Evolutionary conservation across 2,113 vertebrate genomes (phyloP).

Genomic region (Cheirogaleus medius): DNA sequence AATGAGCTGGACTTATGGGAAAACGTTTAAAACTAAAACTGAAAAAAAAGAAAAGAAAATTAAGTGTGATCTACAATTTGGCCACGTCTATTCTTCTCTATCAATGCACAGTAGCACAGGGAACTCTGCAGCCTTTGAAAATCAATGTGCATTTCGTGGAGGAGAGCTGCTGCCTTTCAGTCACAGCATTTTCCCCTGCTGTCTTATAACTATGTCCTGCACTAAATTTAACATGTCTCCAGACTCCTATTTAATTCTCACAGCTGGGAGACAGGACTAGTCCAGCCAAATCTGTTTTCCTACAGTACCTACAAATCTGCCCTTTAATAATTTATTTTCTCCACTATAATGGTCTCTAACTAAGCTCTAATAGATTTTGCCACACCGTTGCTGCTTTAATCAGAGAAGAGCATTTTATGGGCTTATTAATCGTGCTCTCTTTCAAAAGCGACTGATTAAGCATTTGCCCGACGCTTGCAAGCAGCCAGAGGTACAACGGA

Average conservation of each 20-base stretch:
- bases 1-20: not conserved
- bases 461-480: conserved; percentile 62
- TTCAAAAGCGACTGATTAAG: conserved; percentile 78
- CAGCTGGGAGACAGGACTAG: conserved; percentile 75
- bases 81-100: not conserved
- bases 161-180: conserved; percentile 34
- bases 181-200: conserved; percentile 65
- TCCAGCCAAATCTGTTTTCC: conserved; percentile 66
- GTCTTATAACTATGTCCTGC: conserved; percentile 59
- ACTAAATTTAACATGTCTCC: conserved; percentile 77
- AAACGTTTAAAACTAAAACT: conserved; percentile 28
- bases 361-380: conserved; percentile 74
- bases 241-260: conserved; percentile 71
- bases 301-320: conserved; percentile 71
- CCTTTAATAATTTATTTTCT: conserved; percentile 77
- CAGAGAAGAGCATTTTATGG: conserved; percentile 69
- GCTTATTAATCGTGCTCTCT: conserved; percentile 74
- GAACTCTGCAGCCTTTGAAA: conserved; percentile 69
- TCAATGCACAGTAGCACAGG: not conserved
- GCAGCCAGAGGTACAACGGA: conserved; percentile 66
- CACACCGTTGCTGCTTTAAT: conserved; percentile 63
- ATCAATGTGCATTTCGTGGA: conserved; percentile 60
- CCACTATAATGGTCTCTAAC: conserved; percentile 65
- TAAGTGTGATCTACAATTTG: not conserved
- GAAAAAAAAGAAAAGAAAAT: not conserved